Percentiles rank a stretch among this genome's conserved stretches.
Conservation (phyloP, 2,888 invertebrate species). For the Apamea sordens region DNA sequence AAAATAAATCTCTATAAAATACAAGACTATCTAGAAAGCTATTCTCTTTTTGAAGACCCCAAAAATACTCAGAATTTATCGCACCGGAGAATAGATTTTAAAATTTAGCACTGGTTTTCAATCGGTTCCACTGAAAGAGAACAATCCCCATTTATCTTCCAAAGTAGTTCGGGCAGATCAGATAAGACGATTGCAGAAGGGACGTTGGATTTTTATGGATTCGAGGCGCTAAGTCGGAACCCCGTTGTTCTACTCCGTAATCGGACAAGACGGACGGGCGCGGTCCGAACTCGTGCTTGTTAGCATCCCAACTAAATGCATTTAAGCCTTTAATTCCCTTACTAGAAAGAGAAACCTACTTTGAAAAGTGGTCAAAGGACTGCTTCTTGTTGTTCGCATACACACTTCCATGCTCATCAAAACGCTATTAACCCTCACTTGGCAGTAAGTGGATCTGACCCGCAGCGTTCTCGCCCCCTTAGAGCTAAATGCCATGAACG, state of each 20-base stretch:
- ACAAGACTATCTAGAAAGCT: constrained; percentile 17
- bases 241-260: constrained; percentile 65
- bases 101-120: constrained; percentile 75
- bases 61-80: constrained; percentile 43
- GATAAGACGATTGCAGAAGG: constrained; percentile 80
- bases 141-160: constrained; percentile 84
- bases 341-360: constrained; percentile 10
- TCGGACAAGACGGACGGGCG: constrained; percentile 59
- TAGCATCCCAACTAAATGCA: constrained; percentile 42
- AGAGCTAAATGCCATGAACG: constrained; percentile 48
- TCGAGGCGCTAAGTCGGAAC: constrained; percentile 72
- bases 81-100: constrained; percentile 65
- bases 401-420: constrained; percentile 19
- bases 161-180: constrained; percentile 79
- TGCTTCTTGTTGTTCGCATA: constrained; percentile 21
- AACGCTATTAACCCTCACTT: constrained; percentile 43
- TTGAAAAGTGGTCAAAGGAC: constrained; percentile 13
- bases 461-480: constrained; percentile 33
- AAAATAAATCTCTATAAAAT: constrained; percentile 27
- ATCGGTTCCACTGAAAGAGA: constrained; percentile 78
- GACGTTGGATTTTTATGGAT: constrained; percentile 79
- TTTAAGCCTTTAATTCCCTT: constrained; percentile 23
- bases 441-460: constrained; percentile 43
- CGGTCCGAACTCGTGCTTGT: constrained; percentile 35
- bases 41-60: constrained; percentile 23